Evolutionary conservation across 2,888 invertebrate genomes (phyloP).

Genomic region (Drosophila prolongata): DNA sequence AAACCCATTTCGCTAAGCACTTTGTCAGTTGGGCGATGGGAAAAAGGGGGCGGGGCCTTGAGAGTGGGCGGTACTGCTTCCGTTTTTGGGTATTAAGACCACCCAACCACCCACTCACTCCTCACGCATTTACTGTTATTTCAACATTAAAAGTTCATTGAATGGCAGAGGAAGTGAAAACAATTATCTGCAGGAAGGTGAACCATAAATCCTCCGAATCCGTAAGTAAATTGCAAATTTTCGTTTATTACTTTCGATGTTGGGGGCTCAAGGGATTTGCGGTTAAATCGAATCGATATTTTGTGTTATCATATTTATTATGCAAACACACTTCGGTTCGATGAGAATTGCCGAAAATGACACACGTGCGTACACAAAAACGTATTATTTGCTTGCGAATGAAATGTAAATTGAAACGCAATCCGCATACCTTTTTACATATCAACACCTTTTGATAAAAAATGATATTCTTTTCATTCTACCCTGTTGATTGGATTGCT

Average conservation of each 20-base stretch:
- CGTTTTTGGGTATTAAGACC: conserved; percentile 55
- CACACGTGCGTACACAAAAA: conserved; percentile 38
- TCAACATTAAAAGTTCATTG: conserved; percentile 80
- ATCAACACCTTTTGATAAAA: conserved; percentile 13
- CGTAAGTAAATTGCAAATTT: conserved; percentile 80
- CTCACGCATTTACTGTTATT: conserved; percentile 73
- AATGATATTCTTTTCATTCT: conserved; percentile 3
- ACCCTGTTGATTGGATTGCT: conserved; percentile 7
- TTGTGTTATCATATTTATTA: conserved; percentile 80
- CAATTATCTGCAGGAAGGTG: conserved; percentile 82
- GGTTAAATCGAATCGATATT: conserved; percentile 82
- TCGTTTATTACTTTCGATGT: conserved; percentile 75
- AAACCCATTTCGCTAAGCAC: conserved; percentile 76
- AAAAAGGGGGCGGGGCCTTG: neutral
- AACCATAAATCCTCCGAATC: conserved; percentile 80
- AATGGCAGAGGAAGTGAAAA: conserved; percentile 79
- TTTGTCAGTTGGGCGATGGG: conserved; percentile 39
- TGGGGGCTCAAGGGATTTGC: conserved; percentile 54
- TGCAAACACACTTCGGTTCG: conserved; percentile 76
- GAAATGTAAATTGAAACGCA: conserved; percentile 25
- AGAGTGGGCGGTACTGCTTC: conserved; percentile 43
- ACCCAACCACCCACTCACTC: neutral
- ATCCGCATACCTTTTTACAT: neutral
- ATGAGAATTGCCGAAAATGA: conserved; percentile 65
- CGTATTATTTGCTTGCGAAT: conserved; percentile 9